Evolutionary conservation across 2,888 invertebrate species (phyloP), one percentile per base, ranked within the genome.

Genomic region (Junonia oenone): DNA sequence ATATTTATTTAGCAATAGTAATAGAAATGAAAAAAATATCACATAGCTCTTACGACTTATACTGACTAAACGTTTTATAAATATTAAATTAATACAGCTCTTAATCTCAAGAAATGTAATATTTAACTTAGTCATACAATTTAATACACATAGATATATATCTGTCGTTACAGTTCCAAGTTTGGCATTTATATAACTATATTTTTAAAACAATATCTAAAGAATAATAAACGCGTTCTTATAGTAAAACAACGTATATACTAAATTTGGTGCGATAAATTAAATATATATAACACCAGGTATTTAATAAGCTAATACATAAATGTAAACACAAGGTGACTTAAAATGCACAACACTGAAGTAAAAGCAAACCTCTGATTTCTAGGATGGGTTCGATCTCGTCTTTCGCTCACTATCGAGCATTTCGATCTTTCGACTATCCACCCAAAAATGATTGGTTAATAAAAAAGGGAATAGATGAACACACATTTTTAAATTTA

Each of bases 1-100:
- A 61, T 58, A 71, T 84, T 84, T 83, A 83, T 80, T 83, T 67
- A 72, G 67, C 64, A 76, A 74, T 78, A 75, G 71, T 78, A 68
- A 68, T 69, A 76, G 75, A 76, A 72, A 72, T 70, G 59, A 53
- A 43, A 40, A 71, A 80, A 81, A 83, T 85, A 85, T 85, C 85
- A 85, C 85, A 85, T 77, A 83, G 71, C 78, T 73, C 73, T 78
- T 83, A 84, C 70, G 76, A 76, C 77, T 75, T 71, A 78, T 72
- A 71, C 67, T 75, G 71, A 75, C 76, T 78, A 69, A 71, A 68
- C 63, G 62, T 63, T 65, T 64, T 62, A 63, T 60, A 65, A 63
- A 62, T 64, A 62, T 56, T 53, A 62, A 58, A 38, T 53, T 57
- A 54, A 54, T 48, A 61, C 58, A 46, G 45, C 17, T 51, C 50